Base-by-base conservation (phyloP, 2,113 vertebrate genomes). In the Alethe diademata region DNA sequence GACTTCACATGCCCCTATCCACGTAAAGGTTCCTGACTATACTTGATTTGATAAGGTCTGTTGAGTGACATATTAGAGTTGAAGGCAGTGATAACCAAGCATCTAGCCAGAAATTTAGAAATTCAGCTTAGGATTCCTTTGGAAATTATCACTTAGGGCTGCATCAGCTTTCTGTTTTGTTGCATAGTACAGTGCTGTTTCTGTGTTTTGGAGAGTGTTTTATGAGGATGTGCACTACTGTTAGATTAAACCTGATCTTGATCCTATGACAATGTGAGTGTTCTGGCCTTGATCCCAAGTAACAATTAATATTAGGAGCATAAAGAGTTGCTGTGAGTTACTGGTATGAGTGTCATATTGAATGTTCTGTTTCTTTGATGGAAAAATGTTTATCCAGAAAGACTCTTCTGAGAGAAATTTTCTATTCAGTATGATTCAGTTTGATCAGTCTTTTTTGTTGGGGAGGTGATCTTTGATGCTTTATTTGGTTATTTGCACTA, bases 391-490 rank as follows among this genome's bases (percentile, higher is more conserved):
- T 83, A 67, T 73, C 40, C 38, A 82, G 54, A 35, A 82, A 43
- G 43, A 73, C 0, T 0, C 29, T 38, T 58, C 31, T 23, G 56
- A 64, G 58, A 67, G 11, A 75, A 70, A 14, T 56, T 66, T 79
- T 74, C 8, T 54, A 23, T 73, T 94, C 42, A 19, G 7, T 66
- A 7, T 73, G 58, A 65, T 83, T 43, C 40, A 13, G 24, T 66
- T 94, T 83, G 67, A 74, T 93, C 60, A 43, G 61, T 70, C 40
- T 33, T 75, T 92, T 94, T 76, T 90, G 62, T 31, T 94, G 88
- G 57, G 65, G 51, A 92, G 78, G 6, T 74, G 71, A 14, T 66
- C 62, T 94, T 86, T 87, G 66, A 65, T 86, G 60, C 81, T 75
- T 91, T 57, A 5, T 85, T 90, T 96, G 75, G 73, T 92, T 76